Evolutionary conservation across 2,797 vertebrate species (phyloP).

Genomic region (Mionectes olivaceus): DNA sequence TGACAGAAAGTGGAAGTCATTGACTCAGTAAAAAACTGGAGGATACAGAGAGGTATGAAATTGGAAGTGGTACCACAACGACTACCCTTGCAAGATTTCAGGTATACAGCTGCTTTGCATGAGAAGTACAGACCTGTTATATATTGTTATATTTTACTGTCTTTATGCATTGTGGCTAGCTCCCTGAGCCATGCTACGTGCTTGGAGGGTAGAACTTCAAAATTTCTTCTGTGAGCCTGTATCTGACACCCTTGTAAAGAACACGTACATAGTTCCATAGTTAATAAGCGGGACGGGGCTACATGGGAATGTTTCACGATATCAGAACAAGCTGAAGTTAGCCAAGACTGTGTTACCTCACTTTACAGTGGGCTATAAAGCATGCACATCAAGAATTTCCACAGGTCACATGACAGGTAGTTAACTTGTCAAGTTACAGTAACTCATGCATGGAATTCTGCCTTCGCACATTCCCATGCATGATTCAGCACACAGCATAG

Average conservation of each 20-base stretch:
- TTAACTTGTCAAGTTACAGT: neutral
- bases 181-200: neutral
- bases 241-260: neutral
- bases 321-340: neutral
- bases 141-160: neutral
- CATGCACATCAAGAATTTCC: neutral
- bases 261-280: neutral
- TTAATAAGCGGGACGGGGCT: neutral
- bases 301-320: neutral
- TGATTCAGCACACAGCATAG: neutral
- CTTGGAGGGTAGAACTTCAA: neutral
- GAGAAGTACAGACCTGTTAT: neutral
- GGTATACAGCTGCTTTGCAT: neutral
- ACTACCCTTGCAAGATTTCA: neutral
- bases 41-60: neutral
- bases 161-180: accelerated
- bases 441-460: neutral
- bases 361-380: neutral
- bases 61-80: neutral
- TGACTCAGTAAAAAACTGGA: neutral
- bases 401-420: neutral
- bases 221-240: neutral
- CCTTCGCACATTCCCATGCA: neutral
- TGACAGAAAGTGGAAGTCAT: neutral
- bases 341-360: neutral